Conservation (phyloP, 2,113 vertebrate genomes). For the Salvelinus namaycush region DNA sequence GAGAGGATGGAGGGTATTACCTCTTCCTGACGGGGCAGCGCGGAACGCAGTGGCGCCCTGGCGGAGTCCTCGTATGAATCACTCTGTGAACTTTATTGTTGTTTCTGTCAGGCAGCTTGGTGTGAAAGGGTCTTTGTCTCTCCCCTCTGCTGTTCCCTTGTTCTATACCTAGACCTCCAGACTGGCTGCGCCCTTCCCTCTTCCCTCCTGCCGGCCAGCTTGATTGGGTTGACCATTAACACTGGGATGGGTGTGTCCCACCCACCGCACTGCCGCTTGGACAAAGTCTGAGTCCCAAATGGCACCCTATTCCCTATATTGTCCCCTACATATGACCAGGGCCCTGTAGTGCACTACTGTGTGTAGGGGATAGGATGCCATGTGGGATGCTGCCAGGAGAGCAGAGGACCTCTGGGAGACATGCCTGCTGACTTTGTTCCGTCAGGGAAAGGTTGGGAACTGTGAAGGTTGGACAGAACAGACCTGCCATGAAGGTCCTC, state of each 20-base stretch:
- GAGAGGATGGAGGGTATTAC: slow-evolving; percentile 28
- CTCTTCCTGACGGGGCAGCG: slow-evolving; percentile 46
- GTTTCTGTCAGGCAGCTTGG: slow-evolving; percentile 47
- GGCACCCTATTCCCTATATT: slow-evolving; percentile 1
- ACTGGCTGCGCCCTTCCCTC: not conserved
- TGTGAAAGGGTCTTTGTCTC: slow-evolving; percentile 42
- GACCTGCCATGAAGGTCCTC: not conserved
- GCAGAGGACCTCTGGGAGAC: not conserved
- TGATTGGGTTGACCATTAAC: slow-evolving; percentile 49
- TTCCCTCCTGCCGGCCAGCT: slow-evolving; percentile 41
- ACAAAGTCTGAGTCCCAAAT: not conserved
- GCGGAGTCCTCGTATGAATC: slow-evolving; percentile 63
- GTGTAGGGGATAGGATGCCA: too few species aligned
- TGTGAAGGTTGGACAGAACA: not conserved
- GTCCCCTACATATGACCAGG: too few species aligned
- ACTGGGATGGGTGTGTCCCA: slow-evolving; percentile 36
- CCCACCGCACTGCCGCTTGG: slow-evolving; percentile 10
- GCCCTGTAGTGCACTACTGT: too few species aligned
- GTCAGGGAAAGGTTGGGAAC: not conserved
- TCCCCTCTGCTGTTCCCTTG: slow-evolving; percentile 60
- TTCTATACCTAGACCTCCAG: slow-evolving; percentile 51
- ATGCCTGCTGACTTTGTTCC: not conserved
- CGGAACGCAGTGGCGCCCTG: slow-evolving; percentile 48
- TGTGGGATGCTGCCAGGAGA: too few species aligned
- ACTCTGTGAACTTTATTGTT: slow-evolving; percentile 72